A percentile compares a stretch with the other conserved stretches of the same genome.
Evolutionary conservation across 2,113 vertebrate species (phyloP).

Genomic region (Brienomyrus brachyistius): DNA sequence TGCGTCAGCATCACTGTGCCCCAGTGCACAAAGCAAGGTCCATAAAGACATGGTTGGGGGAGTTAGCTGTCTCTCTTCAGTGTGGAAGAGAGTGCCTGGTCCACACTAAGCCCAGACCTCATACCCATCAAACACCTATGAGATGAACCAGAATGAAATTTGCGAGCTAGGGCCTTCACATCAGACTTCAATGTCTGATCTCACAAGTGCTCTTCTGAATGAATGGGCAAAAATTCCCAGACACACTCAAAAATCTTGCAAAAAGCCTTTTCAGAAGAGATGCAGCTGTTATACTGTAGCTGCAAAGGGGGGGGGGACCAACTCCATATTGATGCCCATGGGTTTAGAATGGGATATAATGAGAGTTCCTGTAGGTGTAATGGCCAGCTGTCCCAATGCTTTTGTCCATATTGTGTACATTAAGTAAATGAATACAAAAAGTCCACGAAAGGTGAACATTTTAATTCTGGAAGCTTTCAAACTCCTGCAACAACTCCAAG

Average conservation of each 20-base stretch:
- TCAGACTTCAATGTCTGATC: background rate
- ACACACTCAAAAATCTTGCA: background rate
- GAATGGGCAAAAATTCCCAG: background rate
- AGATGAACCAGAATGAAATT: background rate
- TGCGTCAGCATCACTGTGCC: background rate
- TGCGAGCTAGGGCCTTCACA: too few relatives aligned
- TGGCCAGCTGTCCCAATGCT: background rate
- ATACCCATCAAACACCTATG: background rate
- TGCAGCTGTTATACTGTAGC: background rate
- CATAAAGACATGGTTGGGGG: background rate
- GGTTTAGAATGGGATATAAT: background rate
- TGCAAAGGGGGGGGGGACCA: background rate
- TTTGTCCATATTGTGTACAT: background rate
- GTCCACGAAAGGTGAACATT: background rate
- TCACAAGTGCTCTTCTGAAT: background rate
- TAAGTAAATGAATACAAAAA: background rate
- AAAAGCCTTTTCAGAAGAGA: background rate
- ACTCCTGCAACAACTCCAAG: background rate
- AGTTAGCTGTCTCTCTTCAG: background rate
- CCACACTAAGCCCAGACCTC: background rate
- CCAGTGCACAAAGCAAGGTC: background rate
- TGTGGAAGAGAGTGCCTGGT: background rate
- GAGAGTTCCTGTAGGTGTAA: background rate
- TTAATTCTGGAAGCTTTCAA: background rate
- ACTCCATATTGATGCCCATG: background rate